phyloP scores from a whole-genome alignment of 2,888 invertebrate species.

The Cosmorhoe ocellata region DNA sequence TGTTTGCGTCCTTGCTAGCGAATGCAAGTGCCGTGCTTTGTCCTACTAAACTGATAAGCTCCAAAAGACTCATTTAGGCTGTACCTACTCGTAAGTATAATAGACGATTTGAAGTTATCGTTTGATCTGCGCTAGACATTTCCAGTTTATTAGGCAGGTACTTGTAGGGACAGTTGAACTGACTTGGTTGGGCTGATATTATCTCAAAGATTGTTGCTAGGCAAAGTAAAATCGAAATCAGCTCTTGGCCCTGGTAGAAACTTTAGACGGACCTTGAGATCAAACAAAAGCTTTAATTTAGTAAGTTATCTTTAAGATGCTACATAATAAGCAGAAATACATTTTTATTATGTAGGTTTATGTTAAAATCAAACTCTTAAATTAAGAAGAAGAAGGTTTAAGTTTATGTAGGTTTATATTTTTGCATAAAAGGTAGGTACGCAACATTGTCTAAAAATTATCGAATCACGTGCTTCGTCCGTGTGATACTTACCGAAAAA shows the following conservation, averaged over 20 bases:
- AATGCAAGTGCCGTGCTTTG: slow-evolving; percentile 74
- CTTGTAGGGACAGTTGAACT: slow-evolving; percentile 7
- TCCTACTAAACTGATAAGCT: slow-evolving; percentile 74
- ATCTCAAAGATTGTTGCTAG: neutral
- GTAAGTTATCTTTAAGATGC: too few species aligned
- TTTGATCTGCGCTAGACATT: slow-evolving; percentile 17
- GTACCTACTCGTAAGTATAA: slow-evolving; percentile 5
- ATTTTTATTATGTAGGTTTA: too few species aligned
- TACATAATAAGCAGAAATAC: too few species aligned
- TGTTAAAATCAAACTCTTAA: too few species aligned
- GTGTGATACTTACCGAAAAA: too few species aligned
- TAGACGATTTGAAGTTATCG: slow-evolving; percentile 19
- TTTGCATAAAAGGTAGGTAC: too few species aligned
- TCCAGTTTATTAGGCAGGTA: slow-evolving; percentile 11
- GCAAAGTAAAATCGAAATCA: neutral
- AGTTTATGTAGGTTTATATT: too few species aligned
- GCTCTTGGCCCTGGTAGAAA: neutral
- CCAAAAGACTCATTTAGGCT: slow-evolving; percentile 45
- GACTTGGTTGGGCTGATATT: neutral
- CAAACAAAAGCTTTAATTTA: too few species aligned
- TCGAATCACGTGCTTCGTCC: too few species aligned
- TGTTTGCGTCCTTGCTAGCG: slow-evolving; percentile 68
- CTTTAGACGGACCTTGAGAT: neutral
- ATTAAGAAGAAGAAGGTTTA: too few species aligned
- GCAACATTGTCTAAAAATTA: too few species aligned